phyloP scores from a whole-genome alignment of 2,888 invertebrate species.

The Empis livida region DNA sequence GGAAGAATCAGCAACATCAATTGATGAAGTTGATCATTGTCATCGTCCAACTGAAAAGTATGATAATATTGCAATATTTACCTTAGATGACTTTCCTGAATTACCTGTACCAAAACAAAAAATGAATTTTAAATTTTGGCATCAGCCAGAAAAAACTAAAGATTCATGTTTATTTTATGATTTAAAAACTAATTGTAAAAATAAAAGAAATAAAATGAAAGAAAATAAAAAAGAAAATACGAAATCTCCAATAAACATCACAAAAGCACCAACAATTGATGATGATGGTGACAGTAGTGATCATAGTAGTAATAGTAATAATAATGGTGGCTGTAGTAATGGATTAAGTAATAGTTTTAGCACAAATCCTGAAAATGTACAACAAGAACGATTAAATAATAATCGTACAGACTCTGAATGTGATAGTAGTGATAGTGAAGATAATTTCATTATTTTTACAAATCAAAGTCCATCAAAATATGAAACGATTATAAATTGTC shows the following conservation, averaged over 20 bases:
- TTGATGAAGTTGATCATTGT: too few species aligned
- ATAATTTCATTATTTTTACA: slow-evolving; percentile 12
- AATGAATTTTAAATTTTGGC: not conserved
- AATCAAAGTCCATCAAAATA: slow-evolving; percentile 2
- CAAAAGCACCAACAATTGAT: too few species aligned
- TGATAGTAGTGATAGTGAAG: slow-evolving; percentile 8
- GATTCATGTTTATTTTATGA: not conserved
- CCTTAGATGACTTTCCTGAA: slow-evolving; percentile 16
- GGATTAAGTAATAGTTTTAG: not conserved
- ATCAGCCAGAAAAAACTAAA: slow-evolving; percentile 9
- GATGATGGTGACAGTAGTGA: too few species aligned
- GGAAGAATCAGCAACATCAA: too few species aligned
- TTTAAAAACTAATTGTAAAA: not conserved
- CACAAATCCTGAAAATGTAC: not conserved
- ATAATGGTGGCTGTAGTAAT: too few species aligned
- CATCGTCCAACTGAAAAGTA: not conserved
- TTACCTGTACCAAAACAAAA: slow-evolving; percentile 12
- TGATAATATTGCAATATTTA: slow-evolving; percentile 13
- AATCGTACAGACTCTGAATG: slow-evolving; percentile 6
- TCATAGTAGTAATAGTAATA: too few species aligned
- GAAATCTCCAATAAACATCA: not conserved
- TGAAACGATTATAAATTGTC: slow-evolving; percentile 2
- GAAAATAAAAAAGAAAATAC: not conserved
- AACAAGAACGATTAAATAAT: not conserved
- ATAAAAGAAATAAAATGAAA: not conserved